Evolutionary conservation across 1,140 invertebrate species (phyloP).

Genomic region (Cotesia chilonis): DNA sequence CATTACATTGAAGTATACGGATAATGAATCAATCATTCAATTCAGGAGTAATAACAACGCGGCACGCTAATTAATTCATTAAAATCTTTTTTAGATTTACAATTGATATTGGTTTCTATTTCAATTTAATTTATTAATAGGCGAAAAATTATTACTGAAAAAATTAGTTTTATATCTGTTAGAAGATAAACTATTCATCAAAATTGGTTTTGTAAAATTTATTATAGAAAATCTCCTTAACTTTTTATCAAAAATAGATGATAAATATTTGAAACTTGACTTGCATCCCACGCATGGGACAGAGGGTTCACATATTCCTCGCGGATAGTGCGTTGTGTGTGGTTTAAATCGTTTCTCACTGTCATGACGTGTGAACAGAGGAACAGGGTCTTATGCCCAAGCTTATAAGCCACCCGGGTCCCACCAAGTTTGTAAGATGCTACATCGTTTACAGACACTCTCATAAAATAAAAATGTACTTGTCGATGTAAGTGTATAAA

Average conservation of each 20-base stretch:
- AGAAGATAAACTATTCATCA: too few relatives aligned
- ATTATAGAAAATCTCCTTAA: too few relatives aligned
- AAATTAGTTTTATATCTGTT: too few relatives aligned
- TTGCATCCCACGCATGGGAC: constrained; percentile 5
- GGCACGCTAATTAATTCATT: constrained; percentile 46
- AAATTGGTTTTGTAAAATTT: too few relatives aligned
- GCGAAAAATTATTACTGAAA: too few relatives aligned
- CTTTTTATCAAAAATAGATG: background rate
- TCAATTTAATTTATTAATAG: too few relatives aligned
- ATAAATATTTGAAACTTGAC: background rate
- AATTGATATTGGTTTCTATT: too few relatives aligned
- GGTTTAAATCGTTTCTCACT: constrained; percentile 47
- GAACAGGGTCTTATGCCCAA: constrained; percentile 47
- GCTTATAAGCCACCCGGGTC: constrained; percentile 39
- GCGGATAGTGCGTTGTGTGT: background rate
- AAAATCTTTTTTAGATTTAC: too few relatives aligned
- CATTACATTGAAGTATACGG: constrained; percentile 41
- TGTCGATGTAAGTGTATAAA: constrained; percentile 4
- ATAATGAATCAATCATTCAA: constrained; percentile 51
- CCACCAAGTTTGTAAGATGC: constrained; percentile 39
- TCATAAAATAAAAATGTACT: background rate
- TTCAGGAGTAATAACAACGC: constrained; percentile 53
- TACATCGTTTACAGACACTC: too few relatives aligned
- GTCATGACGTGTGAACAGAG: constrained; percentile 49
- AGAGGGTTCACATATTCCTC: constrained; percentile 3